A percentile compares a stretch with the other conserved stretches of the same genome.
Evolutionary conservation across 1,140 invertebrate genomes (phyloP).

Genomic region (Periplaneta americana): DNA sequence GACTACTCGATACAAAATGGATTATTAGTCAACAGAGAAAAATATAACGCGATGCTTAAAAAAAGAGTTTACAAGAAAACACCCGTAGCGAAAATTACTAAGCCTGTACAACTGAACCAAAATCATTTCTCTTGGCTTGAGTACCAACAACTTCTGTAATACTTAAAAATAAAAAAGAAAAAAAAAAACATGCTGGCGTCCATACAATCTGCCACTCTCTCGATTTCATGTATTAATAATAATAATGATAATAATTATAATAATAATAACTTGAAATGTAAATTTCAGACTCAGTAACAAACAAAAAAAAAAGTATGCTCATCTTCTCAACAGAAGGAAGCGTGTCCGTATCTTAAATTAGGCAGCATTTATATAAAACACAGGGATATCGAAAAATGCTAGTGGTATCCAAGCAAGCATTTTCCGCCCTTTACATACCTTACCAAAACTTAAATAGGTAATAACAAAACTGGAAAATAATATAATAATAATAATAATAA

Average conservation of each 20-base stretch:
- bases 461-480: slow-evolving; percentile 12
- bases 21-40: no score
- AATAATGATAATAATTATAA: no score
- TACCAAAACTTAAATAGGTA: neutral
- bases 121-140: neutral
- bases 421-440: neutral
- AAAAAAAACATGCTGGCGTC: neutral
- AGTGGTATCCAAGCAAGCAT: neutral
- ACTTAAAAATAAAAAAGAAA: neutral
- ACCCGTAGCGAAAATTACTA: neutral
- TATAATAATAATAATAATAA: slow-evolving; percentile 1
- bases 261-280: neutral
- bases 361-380: slow-evolving; percentile 7
- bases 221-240: neutral
- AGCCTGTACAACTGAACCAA: neutral
- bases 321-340: neutral
- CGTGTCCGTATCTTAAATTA: slow-evolving; percentile 3
- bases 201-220: neutral
- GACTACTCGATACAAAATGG: neutral
- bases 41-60: neutral
- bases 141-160: neutral
- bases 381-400: neutral
- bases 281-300: neutral
- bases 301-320: neutral
- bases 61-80: neutral